Evolutionary conservation across 2,888 invertebrate species (phyloP).

Genomic region (Stramonita haemastoma): DNA sequence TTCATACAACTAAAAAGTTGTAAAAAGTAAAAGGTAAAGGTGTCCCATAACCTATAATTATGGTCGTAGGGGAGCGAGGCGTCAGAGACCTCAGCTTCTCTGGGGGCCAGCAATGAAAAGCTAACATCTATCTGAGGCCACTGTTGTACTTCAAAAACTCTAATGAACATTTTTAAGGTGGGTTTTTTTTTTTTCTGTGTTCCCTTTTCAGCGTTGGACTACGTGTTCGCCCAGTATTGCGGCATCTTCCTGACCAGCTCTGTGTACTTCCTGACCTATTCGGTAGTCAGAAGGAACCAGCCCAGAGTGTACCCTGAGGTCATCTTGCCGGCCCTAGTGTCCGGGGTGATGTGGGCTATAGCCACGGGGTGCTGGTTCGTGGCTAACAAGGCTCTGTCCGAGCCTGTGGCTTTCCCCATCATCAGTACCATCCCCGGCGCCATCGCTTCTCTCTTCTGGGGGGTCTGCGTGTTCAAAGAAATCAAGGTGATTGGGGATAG

Average conservation of each 20-base stretch:
- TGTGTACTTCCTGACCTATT: slow-evolving; percentile 76
- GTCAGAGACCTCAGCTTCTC: too few species aligned
- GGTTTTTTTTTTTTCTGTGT: slow-evolving; percentile 76
- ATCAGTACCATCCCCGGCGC: slow-evolving; percentile 78
- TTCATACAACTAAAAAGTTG: too few species aligned
- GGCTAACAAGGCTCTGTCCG: slow-evolving; percentile 78
- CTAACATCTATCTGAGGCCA: too few species aligned
- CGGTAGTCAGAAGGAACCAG: slow-evolving; percentile 71
- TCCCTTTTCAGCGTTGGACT: slow-evolving; percentile 54
- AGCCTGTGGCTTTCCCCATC: slow-evolving; percentile 79
- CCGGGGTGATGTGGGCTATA: slow-evolving; percentile 79
- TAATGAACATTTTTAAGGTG: slow-evolving; percentile 72
- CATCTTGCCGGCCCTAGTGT: slow-evolving; percentile 77
- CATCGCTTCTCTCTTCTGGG: slow-evolving; percentile 77
- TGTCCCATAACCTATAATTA: too few species aligned
- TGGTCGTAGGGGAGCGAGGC: too few species aligned
- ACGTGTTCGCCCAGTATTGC: slow-evolving; percentile 77
- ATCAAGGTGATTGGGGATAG: slow-evolving; percentile 74
- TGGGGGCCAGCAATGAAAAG: too few species aligned
- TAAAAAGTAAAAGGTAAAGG: too few species aligned
- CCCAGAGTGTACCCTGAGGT: slow-evolving; percentile 73
- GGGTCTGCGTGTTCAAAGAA: slow-evolving; percentile 78
- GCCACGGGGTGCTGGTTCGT: slow-evolving; percentile 79
- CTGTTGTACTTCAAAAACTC: slow-evolving; percentile 2
- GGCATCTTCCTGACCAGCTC: slow-evolving; percentile 78